Evolutionary conservation across 1,140 invertebrate species (phyloP), one percentile per base, ranked within the genome.

Genomic region (Wasmannia auropunctata): DNA sequence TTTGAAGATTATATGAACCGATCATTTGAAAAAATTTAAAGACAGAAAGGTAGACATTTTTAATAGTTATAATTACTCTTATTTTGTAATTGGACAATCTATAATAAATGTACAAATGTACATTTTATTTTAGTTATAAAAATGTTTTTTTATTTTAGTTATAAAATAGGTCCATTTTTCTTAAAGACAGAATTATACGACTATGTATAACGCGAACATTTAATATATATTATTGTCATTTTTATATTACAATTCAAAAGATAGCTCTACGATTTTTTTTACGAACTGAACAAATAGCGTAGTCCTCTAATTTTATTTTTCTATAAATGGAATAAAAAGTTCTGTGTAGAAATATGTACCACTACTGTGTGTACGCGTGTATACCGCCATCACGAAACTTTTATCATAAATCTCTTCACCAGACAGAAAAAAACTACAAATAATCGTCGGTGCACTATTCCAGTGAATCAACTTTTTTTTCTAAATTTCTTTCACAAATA

Each of bases 381-480:
- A 46, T 25, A 58, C 19, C 40, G 43, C 46, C 51, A n/a, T n/a
- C n/a, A 34, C 46, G 63, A 80, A 89, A 88, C 87, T 88, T 89
- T 89, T 84, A 80, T 89, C 85, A 88, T 86, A 88, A 86, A 89
- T 89, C 81, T 86, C 51, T 54, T 69, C 28, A 14, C 31, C 54
- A 51, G 79, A 69, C 10, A 58, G 79, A n/a, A 51, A 56, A 81
- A 88, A 86, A 85, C 56, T 74, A 80, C 87, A 88, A 88, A 89
- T 88, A 62, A 88, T 86, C 67, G 87, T 79, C n/a, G 77, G 77
- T 49, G 65, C 77, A 60, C 85, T 75, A 67, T 87, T 31, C 54
- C 49, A 69, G 10, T 37, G 62, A 46, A 75, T 63, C 51, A 75
- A 67, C 58, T 46, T 34, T 79, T 85, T 79, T 58, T 46, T n/a